Evolutionary conservation across 2,888 invertebrate species (phyloP).

Genomic region (Cenopis cana): DNA sequence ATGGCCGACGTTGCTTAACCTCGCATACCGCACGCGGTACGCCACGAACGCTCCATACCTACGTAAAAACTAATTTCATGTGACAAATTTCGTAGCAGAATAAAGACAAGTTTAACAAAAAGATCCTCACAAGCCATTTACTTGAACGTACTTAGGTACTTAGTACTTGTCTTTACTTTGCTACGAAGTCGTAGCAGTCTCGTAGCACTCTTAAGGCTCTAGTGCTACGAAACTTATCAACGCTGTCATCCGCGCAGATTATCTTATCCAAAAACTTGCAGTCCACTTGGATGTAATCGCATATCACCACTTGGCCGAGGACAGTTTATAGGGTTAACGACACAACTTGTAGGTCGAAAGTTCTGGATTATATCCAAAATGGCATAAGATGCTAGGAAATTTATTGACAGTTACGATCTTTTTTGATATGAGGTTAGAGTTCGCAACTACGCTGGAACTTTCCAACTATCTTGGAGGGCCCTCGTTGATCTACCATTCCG

Average conservation of each 20-base stretch:
- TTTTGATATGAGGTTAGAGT: background rate
- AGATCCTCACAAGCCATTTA: too few species aligned
- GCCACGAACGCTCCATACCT: too few species aligned
- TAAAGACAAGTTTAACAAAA: too few species aligned
- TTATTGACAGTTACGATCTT: background rate
- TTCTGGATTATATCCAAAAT: conserved; percentile 31
- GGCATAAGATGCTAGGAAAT: background rate
- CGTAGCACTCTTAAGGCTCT: background rate
- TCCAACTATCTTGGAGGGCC: conserved; percentile 63
- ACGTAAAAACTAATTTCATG: too few species aligned
- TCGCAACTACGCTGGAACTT: conserved; percentile 52
- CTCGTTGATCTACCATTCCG: conserved; percentile 52
- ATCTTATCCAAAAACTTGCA: conserved; percentile 44
- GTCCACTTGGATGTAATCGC: conserved; percentile 41
- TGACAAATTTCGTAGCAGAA: too few species aligned
- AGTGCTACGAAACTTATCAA: conserved; percentile 14
- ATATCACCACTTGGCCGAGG: conserved; percentile 48
- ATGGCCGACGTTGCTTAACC: too few species aligned
- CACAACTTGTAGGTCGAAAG: conserved; percentile 64
- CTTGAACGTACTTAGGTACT: too few species aligned
- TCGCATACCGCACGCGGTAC: too few species aligned
- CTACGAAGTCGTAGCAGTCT: background rate
- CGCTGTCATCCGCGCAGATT: conserved; percentile 26
- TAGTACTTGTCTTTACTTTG: background rate
- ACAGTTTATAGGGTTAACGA: conserved; percentile 61